Evolutionary conservation across 2,888 invertebrate species (phyloP).

Genomic region (Caenorhabditis zanzibari): DNA sequence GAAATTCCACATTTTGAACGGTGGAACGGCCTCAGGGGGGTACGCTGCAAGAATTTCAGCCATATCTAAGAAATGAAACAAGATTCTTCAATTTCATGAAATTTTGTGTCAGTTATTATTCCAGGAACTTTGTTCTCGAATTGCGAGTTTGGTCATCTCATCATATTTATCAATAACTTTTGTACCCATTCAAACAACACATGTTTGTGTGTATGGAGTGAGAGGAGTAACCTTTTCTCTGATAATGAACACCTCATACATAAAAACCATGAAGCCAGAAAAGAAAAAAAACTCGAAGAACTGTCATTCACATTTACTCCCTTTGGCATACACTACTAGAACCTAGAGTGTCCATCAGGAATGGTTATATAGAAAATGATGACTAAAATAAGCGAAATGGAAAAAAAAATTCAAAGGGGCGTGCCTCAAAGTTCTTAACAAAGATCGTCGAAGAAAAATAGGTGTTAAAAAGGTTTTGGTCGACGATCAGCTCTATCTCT

Average conservation of each 20-base stretch:
- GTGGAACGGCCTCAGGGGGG: no score
- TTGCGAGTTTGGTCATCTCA: conserved; percentile 1
- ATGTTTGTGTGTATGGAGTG: conserved; percentile 26
- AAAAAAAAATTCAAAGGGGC: neutral
- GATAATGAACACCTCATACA: conserved; percentile 23
- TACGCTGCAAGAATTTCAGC: no score
- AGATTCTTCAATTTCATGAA: no score
- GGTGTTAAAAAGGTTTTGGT: neutral
- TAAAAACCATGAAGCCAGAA: conserved; percentile 22
- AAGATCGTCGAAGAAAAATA: neutral
- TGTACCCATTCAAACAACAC: conserved; percentile 14
- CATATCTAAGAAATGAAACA: no score
- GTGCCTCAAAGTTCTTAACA: neutral
- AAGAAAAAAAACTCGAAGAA: neutral
- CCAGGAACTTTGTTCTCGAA: neutral
- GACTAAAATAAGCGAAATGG: neutral
- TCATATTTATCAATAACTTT: conserved; percentile 16
- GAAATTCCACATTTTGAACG: neutral
- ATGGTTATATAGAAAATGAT: conserved; percentile 2
- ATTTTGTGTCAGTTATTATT: no score
- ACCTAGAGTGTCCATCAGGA: conserved; percentile 8
- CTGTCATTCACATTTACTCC: conserved; percentile 1
- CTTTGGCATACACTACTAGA: conserved; percentile 2
- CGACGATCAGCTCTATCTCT: neutral
- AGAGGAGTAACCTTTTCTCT: conserved; percentile 6